Percentiles rank a stretch among this genome's conserved stretches.
Conservation (phyloP, 2,888 invertebrate species). For the Artemia sp. region DNA sequence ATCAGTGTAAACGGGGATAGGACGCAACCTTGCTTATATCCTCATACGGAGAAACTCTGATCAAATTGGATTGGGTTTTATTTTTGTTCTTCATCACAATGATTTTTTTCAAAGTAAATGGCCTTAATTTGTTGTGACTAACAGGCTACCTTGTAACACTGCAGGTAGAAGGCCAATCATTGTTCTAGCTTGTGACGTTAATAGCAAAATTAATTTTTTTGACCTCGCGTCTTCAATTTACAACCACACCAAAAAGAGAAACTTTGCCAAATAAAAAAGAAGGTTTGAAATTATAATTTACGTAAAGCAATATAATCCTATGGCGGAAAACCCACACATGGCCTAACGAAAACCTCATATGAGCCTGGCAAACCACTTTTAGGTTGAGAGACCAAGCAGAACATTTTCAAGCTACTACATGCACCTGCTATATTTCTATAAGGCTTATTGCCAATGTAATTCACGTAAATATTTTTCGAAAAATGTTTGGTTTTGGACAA, state of each 20-base stretch:
- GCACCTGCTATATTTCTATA: slow-evolving; percentile 14
- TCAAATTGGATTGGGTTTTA: no score
- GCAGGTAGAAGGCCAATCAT: no score
- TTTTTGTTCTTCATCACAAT: no score
- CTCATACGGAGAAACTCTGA: no score
- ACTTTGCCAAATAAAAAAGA: slow-evolving; percentile 11
- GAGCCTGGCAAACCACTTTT: slow-evolving; percentile 12
- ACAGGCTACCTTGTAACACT: no score
- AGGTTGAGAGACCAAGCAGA: slow-evolving; percentile 12
- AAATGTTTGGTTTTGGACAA: slow-evolving; percentile 12
- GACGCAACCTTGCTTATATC: no score
- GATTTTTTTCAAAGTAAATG: no score
- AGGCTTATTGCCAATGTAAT: slow-evolving; percentile 13
- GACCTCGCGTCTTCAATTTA: slow-evolving; percentile 11
- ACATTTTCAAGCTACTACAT: slow-evolving; percentile 5
- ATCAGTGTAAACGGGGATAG: no score
- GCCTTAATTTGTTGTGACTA: no score
- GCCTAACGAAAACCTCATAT: slow-evolving; percentile 11
- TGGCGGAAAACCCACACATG: slow-evolving; percentile 1
- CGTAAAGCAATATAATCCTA: slow-evolving; percentile 8
- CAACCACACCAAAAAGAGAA: slow-evolving; percentile 6
- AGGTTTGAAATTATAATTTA: slow-evolving; percentile 12
- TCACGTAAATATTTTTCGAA: slow-evolving; percentile 12
- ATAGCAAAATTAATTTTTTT: not conserved
- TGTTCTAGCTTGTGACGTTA: no score